Evolutionary conservation across 1,140 invertebrate genomes (phyloP).

Genomic region (Saccostrea echinata): DNA sequence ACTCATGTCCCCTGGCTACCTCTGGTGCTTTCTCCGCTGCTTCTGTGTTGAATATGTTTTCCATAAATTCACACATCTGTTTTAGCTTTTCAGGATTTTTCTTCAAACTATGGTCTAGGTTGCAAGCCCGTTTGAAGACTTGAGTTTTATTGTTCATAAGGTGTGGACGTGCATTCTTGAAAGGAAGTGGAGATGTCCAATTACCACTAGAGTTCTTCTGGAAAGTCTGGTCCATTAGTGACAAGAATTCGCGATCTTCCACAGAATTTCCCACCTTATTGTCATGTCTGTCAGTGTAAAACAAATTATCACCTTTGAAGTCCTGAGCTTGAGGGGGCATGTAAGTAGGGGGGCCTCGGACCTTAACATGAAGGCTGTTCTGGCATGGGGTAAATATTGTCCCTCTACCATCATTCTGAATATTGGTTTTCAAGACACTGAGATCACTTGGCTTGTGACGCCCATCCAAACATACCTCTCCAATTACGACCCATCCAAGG

Average conservation of each 20-base stretch:
- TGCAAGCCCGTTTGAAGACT: too few relatives aligned
- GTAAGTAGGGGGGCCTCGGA: neutral
- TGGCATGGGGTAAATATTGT: constrained; percentile 35
- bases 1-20: constrained; percentile 44
- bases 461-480: too few relatives aligned
- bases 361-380: neutral
- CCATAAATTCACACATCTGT: too few relatives aligned
- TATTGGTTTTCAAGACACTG: constrained; percentile 32
- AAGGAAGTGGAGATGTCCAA: constrained; percentile 60
- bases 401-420: constrained; percentile 29
- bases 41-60: too few relatives aligned
- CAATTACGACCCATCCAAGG: too few relatives aligned
- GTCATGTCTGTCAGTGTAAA: constrained; percentile 45
- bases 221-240: constrained; percentile 53
- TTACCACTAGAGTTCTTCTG: constrained; percentile 38
- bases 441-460: too few relatives aligned
- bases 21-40: constrained; percentile 49
- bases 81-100: too few relatives aligned
- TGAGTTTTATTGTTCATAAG: constrained; percentile 54
- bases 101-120: too few relatives aligned
- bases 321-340: neutral
- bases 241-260: constrained; percentile 56
- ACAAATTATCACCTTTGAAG: constrained; percentile 40
- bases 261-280: constrained; percentile 48
- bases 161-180: constrained; percentile 31